Evolutionary conservation across 2,888 invertebrate species (phyloP).

Genomic region (Eupithecia exiguata): DNA sequence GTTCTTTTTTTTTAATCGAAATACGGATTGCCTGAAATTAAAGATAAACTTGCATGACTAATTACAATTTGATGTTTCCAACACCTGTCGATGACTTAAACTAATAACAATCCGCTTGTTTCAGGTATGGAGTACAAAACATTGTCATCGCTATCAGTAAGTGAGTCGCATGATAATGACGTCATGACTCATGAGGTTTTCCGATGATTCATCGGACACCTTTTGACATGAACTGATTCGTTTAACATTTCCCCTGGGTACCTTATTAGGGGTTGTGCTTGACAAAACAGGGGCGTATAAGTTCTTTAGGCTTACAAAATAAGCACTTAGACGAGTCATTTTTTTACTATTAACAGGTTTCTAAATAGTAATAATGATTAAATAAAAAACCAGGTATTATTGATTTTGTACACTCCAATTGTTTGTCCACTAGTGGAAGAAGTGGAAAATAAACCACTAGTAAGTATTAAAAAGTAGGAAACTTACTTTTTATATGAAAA

Average conservation of each 20-base stretch:
- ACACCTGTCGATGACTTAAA: conserved; percentile 31
- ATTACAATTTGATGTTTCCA: background rate
- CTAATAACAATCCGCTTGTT: conserved; percentile 39
- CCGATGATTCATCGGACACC: conserved; percentile 41
- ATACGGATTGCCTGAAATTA: no score
- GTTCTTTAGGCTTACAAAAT: no score
- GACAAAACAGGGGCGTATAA: background rate
- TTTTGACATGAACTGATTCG: conserved; percentile 39
- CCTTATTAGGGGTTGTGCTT: background rate
- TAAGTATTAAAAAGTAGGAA: no score
- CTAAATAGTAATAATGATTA: no score
- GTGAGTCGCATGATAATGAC: conserved; percentile 24
- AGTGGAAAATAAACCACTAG: no score
- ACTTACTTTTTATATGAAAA: no score
- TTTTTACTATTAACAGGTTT: no score
- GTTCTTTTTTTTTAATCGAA: no score
- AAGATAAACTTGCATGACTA: background rate
- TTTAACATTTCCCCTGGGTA: conserved; percentile 22
- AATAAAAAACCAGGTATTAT: no score
- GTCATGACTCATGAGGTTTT: conserved; percentile 30
- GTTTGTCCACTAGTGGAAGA: no score
- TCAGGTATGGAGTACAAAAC: conserved; percentile 38
- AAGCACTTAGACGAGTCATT: no score
- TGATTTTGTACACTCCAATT: no score
- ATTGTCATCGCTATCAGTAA: conserved; percentile 24